These are phyloP conservation scores for Carpatolechia fugitivella DNA, from an alignment of 2,888 invertebrate species.

Conservation along the genomic window DNA sequence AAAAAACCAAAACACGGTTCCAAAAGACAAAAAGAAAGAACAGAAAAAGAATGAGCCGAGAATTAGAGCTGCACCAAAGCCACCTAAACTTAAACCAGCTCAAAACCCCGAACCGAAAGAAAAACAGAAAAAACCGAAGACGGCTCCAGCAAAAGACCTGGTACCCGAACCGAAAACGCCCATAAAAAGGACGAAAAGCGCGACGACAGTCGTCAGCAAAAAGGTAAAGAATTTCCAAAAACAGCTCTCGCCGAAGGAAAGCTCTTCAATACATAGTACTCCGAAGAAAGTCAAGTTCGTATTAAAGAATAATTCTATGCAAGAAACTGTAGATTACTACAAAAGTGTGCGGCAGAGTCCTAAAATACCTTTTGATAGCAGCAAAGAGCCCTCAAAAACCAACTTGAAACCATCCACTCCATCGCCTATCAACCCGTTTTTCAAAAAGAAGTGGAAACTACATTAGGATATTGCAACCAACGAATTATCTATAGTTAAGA, in stretches of 20 bases:
- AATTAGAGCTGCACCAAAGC: slow-evolving; percentile 18
- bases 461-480: slow-evolving; percentile 27
- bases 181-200: slow-evolving; percentile 7
- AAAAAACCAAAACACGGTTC: slow-evolving; percentile 24
- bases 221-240: slow-evolving; percentile 56
- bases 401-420: slow-evolving; percentile 85
- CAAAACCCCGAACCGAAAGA: background rate
- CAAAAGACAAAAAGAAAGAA: too few relatives aligned
- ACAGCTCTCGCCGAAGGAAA: slow-evolving; percentile 27
- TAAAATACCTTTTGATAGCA: slow-evolving; percentile 86
- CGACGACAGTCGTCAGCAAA: slow-evolving; percentile 30
- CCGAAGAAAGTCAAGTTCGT: slow-evolving; percentile 87
- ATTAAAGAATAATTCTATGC: slow-evolving; percentile 84
- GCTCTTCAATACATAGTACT: slow-evolving; percentile 31
- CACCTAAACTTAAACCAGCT: slow-evolving; percentile 8
- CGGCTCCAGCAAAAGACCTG: too few relatives aligned
- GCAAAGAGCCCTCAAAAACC: slow-evolving; percentile 83
- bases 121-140: slow-evolving; percentile 28
- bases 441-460: slow-evolving; percentile 69
- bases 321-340: slow-evolving; percentile 86
- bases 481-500: background rate
- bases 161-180: slow-evolving; percentile 3
- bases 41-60: slow-evolving; percentile 21
- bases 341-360: slow-evolving; percentile 85
- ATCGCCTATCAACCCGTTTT: slow-evolving; percentile 89